phyloP scores from a whole-genome alignment of 2,888 invertebrate genomes.

The Aethes cnicana region DNA sequence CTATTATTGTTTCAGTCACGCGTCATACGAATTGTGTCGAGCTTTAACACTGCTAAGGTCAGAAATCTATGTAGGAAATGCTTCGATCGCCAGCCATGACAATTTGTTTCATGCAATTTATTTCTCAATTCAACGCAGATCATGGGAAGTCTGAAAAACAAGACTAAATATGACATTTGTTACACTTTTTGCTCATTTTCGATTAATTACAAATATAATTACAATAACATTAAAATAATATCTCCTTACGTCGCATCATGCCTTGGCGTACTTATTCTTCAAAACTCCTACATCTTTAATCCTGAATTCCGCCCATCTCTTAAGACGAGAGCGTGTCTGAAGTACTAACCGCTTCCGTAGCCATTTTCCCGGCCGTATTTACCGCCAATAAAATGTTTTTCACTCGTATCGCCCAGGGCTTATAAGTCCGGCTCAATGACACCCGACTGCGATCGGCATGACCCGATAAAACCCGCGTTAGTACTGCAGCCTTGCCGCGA shows the following conservation, averaged over 20 bases:
- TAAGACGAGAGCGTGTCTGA: constrained; percentile 18
- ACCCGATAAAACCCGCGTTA: constrained; percentile 49
- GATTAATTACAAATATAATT: too few species aligned
- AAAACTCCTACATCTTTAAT: constrained; percentile 12
- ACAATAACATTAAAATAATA: too few species aligned
- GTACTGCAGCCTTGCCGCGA: constrained; percentile 37
- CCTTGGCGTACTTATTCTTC: constrained; percentile 1
- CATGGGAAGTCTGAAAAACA: too few species aligned
- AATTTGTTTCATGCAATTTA: too few species aligned
- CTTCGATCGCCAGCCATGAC: too few species aligned
- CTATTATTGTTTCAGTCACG: too few species aligned
- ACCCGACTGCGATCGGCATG: constrained; percentile 57
- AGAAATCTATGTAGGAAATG: too few species aligned
- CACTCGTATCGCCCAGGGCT: constrained; percentile 42
- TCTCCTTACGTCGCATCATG: constrained; percentile 8
- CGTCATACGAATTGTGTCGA: too few species aligned
- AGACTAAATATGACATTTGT: background rate
- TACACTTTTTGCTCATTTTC: too few species aligned
- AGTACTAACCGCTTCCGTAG: constrained; percentile 13
- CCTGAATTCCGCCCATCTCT: constrained; percentile 10
- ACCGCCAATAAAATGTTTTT: constrained; percentile 35
- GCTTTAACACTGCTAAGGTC: too few species aligned
- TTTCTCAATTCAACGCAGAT: too few species aligned
- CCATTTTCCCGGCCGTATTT: constrained; percentile 18
- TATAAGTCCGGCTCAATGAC: constrained; percentile 49